Evolutionary conservation across 2,113 vertebrate genomes (phyloP), one percentile per base, ranked within the genome.

Genomic region (Paradoxurus hermaphroditus): DNA sequence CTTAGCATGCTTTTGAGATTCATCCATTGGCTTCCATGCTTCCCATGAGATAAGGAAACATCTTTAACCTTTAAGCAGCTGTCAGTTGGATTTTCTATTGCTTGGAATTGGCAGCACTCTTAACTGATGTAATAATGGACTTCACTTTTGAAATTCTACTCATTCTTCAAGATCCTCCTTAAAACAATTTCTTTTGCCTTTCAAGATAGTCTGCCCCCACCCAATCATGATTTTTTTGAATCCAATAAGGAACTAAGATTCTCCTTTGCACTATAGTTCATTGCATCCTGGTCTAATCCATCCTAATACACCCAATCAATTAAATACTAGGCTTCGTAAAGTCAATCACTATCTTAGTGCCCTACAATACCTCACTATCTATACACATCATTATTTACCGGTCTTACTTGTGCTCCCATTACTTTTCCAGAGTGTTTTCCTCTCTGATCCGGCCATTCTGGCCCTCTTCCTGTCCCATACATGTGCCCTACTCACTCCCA

Each of bases 401-500:
- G 21, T 49, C 36, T 31, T 34, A 49, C 5, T 5, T 9, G 78
- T 3, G 29, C 51, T 29, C 49, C 16, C 19, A 0, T 62, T 19
- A 15, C 19, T 86, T 53, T 41, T 70, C 75, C 59, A 34, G 62
- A 0, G 0, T 5, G 15, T 11, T 15, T 0, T 6, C 13, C 12
- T 49, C 44, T 90, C n/a, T 49, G 27, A 36, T 56, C 8, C 81
- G 65, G 62, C n/a, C 34, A 62, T 19, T 36, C 59, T 11, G 8
- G 23, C 31, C 16, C 51, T 63, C 27, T 68, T 49, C 1, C 36
- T 29, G 14, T 51, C 79, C n/a, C 14, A 4, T 7, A 27, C 36
- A 1, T 0, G 0, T 13, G 23, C 31, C 5, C 0, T 36, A n/a
- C n/a, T 83, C 25, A 39, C 41, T n/a, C 51, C 34, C 7, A 13